phyloP scores from a whole-genome alignment of 1,140 invertebrate species.

The Leptinotarsa texana region DNA sequence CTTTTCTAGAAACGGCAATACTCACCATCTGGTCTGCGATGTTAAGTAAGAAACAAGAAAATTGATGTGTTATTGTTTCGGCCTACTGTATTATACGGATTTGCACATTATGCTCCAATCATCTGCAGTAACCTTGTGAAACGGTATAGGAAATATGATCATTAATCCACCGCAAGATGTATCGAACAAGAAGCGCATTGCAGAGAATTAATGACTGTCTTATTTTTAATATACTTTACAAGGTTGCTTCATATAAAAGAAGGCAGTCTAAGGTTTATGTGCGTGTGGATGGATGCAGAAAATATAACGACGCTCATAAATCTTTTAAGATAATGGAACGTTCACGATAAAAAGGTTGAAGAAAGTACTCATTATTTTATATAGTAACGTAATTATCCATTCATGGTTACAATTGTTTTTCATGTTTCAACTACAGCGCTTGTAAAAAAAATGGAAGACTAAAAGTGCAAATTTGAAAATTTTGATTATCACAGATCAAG shows the following conservation, averaged over 20 bases:
- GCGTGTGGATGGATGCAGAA: background rate
- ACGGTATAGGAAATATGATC: slow-evolving; percentile 2
- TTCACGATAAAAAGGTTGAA: too few relatives aligned
- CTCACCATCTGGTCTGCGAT: slow-evolving; percentile 3
- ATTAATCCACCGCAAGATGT: background rate
- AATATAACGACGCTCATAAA: background rate
- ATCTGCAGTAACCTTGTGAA: background rate
- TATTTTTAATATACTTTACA: background rate
- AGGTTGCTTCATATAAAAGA: background rate
- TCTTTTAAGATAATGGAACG: background rate
- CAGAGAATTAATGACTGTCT: background rate
- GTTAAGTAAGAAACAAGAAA: background rate
- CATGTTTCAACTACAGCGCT: too few relatives aligned
- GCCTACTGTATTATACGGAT: background rate
- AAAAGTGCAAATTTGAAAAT: too few relatives aligned
- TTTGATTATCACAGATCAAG: too few relatives aligned
- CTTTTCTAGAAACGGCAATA: background rate
- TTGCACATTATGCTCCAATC: background rate
- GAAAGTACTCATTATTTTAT: too few relatives aligned
- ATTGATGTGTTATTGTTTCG: too few relatives aligned
- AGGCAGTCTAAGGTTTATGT: background rate
- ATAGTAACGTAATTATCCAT: too few relatives aligned
- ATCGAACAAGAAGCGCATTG: background rate
- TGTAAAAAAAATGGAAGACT: too few relatives aligned
- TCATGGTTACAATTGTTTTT: too few relatives aligned